Percentiles rank a stretch among this genome's conserved stretches.
These are phyloP conservation scores for Phaonia tiefii DNA, from an alignment of 2,888 invertebrate genomes.

Conservation along the genomic window DNA sequence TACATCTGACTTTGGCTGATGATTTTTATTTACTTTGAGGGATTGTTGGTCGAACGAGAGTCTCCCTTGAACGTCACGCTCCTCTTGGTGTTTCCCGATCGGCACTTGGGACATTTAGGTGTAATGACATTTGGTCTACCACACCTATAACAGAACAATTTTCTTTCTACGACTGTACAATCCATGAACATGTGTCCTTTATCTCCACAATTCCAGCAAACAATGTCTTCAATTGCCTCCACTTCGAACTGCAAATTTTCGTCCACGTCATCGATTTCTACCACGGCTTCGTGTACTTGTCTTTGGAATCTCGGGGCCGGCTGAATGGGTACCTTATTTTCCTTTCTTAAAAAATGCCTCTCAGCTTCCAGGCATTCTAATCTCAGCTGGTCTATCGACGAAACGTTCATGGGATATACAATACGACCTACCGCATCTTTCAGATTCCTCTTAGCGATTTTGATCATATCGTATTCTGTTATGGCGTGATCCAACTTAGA, in stretches of 20 bases:
- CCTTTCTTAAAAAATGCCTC: background rate
- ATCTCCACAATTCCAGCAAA: constrained; percentile 31
- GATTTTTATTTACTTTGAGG: background rate
- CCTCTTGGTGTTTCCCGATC: constrained; percentile 2
- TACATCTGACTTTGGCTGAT: background rate
- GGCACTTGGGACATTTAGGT: constrained; percentile 12
- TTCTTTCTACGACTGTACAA: background rate
- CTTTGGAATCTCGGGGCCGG: too few species aligned
- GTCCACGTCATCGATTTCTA: background rate
- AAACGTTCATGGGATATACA: background rate
- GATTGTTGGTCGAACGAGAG: background rate
- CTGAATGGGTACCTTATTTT: background rate
- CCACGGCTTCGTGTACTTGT: background rate
- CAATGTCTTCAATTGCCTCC: background rate
- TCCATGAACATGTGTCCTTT: constrained; percentile 24
- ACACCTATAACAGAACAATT: constrained; percentile 30
- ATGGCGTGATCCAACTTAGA: too few species aligned
- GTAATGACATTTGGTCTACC: background rate
- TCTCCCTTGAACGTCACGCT: constrained; percentile 5
- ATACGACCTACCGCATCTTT: too few species aligned
- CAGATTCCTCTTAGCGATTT: too few species aligned
- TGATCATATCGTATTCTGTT: too few species aligned
- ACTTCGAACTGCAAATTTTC: background rate
- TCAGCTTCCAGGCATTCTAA: background rate
- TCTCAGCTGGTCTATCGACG: background rate